These are phyloP conservation scores for Platanista minor DNA, from an alignment of 2,113 vertebrate species.

Conservation along the genomic window DNA sequence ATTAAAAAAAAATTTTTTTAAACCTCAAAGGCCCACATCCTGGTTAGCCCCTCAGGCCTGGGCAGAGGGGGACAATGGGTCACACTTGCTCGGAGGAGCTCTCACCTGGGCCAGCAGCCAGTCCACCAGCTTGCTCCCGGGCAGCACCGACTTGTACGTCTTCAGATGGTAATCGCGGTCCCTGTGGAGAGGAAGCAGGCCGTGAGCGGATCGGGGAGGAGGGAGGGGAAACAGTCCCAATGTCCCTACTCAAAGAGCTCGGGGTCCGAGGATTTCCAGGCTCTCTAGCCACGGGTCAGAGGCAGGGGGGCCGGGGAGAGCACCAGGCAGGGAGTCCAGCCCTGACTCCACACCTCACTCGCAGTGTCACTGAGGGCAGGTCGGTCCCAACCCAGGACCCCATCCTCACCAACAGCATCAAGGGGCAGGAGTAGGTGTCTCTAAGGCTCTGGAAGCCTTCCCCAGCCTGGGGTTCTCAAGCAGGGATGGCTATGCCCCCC, in stretches of 20 bases:
- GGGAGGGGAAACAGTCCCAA: fast-evolving
- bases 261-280: neutral
- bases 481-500: fast-evolving
- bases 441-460: neutral
- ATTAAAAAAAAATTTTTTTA: neutral
- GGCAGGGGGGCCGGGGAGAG: fast-evolving
- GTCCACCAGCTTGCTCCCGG: slow-evolving; percentile 95
- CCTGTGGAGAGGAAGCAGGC: slow-evolving; percentile 68
- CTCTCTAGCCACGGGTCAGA: neutral
- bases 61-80: fast-evolving
- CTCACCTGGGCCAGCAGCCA: slow-evolving; percentile 96
- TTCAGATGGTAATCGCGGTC: slow-evolving; percentile 97
- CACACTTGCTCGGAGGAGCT: fast-evolving
- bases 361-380: neutral
- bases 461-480: neutral
- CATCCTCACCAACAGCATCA: too few species aligned
- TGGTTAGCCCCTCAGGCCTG: fast-evolving
- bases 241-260: neutral
- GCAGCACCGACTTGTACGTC: slow-evolving; percentile 97
- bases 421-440: neutral
- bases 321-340: neutral
- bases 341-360: neutral
- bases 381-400: neutral
- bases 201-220: fast-evolving
- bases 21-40: neutral